Percentiles rank a stretch among this genome's conserved stretches.
Conservation (phyloP, 2,113 vertebrate species). For the Oreocharis arfaki region DNA sequence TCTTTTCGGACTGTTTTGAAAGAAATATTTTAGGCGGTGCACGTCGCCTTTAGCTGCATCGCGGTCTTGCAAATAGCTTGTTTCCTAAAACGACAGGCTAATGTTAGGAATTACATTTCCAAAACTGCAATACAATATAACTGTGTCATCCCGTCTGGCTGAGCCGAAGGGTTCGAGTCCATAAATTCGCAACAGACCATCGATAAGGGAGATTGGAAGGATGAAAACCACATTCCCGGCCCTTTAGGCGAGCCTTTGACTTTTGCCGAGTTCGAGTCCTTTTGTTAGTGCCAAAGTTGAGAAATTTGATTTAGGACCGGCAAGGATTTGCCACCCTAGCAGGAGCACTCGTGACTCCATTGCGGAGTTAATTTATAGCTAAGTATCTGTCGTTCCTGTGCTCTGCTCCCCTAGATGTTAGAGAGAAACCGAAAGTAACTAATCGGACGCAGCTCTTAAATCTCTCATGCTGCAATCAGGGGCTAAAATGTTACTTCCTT, state of each 20-base stretch:
- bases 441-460: neutral
- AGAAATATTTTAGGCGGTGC: neutral
- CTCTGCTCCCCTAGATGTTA: neutral
- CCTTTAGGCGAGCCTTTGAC: neutral
- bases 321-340: neutral
- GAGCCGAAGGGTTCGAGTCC: neutral
- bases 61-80: neutral
- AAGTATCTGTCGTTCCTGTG: neutral
- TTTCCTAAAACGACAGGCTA: neutral
- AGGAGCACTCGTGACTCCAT: neutral
- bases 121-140: neutral
- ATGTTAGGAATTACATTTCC: neutral
- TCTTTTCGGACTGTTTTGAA: neutral
- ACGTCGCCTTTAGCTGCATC: neutral
- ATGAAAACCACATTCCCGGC: neutral
- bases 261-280: neutral
- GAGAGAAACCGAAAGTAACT: conserved; percentile 53
- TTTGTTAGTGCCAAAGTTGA: conserved; percentile 3
- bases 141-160: neutral
- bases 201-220: neutral
- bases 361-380: neutral
- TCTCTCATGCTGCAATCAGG: neutral
- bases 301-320: neutral
- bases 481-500: neutral
- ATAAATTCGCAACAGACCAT: neutral